Evolutionary conservation across 2,888 invertebrate genomes (phyloP).

Genomic region (Protonemura montana): DNA sequence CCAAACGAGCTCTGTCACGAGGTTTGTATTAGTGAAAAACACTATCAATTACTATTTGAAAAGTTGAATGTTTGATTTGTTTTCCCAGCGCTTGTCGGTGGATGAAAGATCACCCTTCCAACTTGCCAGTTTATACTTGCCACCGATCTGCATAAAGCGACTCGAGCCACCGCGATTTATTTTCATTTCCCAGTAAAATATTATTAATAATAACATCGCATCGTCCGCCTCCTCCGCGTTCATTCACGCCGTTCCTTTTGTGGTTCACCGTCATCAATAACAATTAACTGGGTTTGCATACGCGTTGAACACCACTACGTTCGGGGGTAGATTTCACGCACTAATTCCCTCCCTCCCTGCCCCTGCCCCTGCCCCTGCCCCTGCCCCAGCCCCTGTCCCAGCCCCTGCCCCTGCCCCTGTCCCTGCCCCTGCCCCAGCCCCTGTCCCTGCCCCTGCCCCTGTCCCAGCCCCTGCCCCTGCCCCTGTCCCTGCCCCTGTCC

Average conservation of each 20-base stretch:
- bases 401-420: too few species aligned
- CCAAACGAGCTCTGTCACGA: too few species aligned
- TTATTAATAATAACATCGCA: conserved; percentile 2
- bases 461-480: too few species aligned
- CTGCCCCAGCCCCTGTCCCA: too few species aligned
- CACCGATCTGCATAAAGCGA: not conserved
- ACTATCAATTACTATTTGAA: not conserved
- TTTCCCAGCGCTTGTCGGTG: not conserved
- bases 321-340: conserved; percentile 23
- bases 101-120: not conserved
- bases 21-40: not conserved
- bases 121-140: too few species aligned
- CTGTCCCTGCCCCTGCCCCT: too few species aligned
- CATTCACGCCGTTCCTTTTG: not conserved
- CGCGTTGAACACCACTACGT: not conserved
- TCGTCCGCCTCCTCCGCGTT: not conserved
- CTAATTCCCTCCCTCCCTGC: conserved; percentile 37
- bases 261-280: conserved; percentile 36
- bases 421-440: too few species aligned
- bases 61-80: not conserved
- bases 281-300: conserved; percentile 31
- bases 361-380: too few species aligned
- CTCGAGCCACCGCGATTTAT: conserved; percentile 26
- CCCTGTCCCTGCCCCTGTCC: too few species aligned
- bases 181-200: conserved; percentile 26